Conservation (phyloP, 2,797 vertebrate species). For the Lepus townsendii region DNA sequence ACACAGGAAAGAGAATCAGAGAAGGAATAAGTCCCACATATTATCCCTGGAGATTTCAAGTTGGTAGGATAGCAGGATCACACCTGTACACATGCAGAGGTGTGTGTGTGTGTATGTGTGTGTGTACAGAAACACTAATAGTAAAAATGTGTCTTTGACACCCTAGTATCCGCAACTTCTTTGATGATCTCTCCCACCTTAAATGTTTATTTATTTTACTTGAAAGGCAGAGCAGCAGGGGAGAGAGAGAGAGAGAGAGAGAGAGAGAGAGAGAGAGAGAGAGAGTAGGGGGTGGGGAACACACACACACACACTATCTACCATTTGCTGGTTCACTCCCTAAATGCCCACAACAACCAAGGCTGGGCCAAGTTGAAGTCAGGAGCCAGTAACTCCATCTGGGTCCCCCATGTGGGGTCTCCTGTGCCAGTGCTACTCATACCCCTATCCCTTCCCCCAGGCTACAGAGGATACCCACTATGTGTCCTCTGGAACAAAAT, state of each 20-base stretch:
- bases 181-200: conserved; percentile 53
- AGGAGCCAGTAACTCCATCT: too few species aligned
- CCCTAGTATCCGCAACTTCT: neutral
- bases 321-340: too few species aligned
- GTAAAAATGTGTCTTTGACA: conserved; percentile 11
- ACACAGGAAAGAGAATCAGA: conserved; percentile 8
- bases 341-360: too few species aligned
- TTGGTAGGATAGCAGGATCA: neutral
- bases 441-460: neutral
- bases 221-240: too few species aligned
- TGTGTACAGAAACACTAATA: neutral
- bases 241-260: too few species aligned
- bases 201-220: neutral
- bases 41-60: conserved; percentile 26
- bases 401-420: neutral
- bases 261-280: too few species aligned
- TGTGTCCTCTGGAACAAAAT: conserved; percentile 1
- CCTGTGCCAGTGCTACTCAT: neutral
- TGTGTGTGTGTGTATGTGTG: neutral
- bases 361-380: too few species aligned
- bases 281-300: too few species aligned
- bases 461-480: neutral
- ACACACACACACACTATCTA: too few species aligned
- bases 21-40: neutral
- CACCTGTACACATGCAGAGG: neutral